These are phyloP conservation scores for Hypotaenidia okinawae DNA, from an alignment of 2,797 vertebrate genomes.

Conservation along the genomic window DNA sequence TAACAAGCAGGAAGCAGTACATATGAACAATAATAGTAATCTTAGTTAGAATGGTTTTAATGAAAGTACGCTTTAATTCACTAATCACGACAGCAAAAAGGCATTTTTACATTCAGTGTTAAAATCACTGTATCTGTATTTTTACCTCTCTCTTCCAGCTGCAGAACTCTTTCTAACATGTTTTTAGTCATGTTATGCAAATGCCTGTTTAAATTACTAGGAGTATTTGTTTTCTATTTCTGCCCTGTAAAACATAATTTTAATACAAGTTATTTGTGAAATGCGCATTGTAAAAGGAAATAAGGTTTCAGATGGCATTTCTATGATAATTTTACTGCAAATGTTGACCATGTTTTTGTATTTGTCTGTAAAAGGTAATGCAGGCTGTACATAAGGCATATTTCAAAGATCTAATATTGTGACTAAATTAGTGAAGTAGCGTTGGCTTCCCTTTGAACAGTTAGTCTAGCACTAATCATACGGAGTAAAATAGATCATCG, in stretches of 20 bases:
- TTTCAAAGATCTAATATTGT: constrained; percentile 73
- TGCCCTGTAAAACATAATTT: constrained; percentile 83
- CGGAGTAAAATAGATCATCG: constrained; percentile 55
- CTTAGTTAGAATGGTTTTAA: constrained; percentile 75
- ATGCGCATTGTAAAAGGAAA: constrained; percentile 79
- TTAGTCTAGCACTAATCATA: constrained; percentile 65
- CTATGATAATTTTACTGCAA: constrained; percentile 84
- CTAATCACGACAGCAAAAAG: constrained; percentile 80
- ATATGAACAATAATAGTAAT: constrained; percentile 61
- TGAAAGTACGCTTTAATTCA: constrained; percentile 80
- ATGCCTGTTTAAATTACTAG: constrained; percentile 81
- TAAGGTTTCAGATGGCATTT: constrained; percentile 83
- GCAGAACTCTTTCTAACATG: constrained; percentile 71
- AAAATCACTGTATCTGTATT: constrained; percentile 79
- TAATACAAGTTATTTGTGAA: constrained; percentile 84
- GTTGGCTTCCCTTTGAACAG: constrained; percentile 68
- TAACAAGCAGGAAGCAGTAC: constrained; percentile 18
- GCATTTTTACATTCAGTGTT: constrained; percentile 75
- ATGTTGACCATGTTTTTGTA: constrained; percentile 81
- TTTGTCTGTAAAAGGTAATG: constrained; percentile 79
- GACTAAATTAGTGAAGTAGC: constrained; percentile 75
- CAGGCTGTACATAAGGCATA: constrained; percentile 71
- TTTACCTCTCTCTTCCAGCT: constrained; percentile 74
- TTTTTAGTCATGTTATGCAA: constrained; percentile 80
- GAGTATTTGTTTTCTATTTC: constrained; percentile 82